Conservation (phyloP, 2,113 vertebrate species). For the Archilochus colubris region DNA sequence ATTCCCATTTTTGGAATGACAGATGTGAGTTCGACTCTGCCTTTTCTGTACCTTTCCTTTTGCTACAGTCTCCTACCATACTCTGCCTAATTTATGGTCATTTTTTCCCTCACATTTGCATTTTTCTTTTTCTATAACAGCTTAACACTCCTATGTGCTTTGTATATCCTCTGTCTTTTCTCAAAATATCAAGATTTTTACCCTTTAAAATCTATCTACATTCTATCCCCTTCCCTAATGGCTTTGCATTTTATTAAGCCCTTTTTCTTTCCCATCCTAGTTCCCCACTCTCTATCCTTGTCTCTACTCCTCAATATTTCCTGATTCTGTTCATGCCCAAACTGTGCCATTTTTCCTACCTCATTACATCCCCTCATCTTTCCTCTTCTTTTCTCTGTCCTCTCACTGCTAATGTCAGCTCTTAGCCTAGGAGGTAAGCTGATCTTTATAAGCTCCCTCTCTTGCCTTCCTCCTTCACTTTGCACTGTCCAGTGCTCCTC, state of each 20-base stretch:
- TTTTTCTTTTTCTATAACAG: not conserved
- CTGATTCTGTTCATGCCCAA: not conserved
- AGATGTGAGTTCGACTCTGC: not conserved
- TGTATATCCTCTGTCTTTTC: not conserved
- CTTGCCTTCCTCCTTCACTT: not conserved
- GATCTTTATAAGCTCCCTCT: not conserved
- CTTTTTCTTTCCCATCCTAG: not conserved
- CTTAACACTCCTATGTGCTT: not conserved
- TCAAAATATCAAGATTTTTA: not conserved
- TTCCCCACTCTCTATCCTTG: not conserved
- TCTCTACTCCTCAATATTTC: not conserved
- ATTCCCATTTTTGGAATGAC: not conserved
- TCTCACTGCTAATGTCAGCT: not conserved
- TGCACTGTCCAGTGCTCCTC: not conserved
- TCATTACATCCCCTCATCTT: not conserved
- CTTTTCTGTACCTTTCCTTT: not conserved
- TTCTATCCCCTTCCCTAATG: not conserved
- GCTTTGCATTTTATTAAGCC: accelerated
- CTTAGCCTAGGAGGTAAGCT: not conserved
- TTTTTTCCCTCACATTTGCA: not conserved
- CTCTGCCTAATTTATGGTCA: not conserved
- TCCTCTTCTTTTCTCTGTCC: not conserved
- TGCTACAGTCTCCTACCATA: not conserved
- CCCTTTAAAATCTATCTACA: not conserved
- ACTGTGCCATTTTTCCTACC: not conserved